These are phyloP conservation scores for Sycon ciliatum DNA, from an alignment of 37 sponge, comb jelly and placozoan genomes.

Conservation along the genomic window DNA sequence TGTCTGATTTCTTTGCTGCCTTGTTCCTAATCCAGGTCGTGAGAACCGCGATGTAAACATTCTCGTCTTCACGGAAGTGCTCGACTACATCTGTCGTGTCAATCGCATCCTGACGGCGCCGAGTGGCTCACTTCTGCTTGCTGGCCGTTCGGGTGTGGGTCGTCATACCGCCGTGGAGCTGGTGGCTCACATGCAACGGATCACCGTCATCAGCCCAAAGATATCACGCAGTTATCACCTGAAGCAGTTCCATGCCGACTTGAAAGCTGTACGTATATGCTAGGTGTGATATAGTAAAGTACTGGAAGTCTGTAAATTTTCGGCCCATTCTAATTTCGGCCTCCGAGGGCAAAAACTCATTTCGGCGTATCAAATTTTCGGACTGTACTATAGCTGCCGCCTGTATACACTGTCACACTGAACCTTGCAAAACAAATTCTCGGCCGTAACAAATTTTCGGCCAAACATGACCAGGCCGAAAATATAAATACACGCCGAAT, in stretches of 20 bases:
- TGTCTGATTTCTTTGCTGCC: background rate
- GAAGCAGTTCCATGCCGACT: slow-evolving; percentile 83
- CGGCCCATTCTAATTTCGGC: background rate
- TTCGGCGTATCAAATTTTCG: background rate
- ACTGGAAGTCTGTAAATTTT: background rate
- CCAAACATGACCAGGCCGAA: too few species aligned
- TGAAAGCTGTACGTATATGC: slow-evolving; percentile 47
- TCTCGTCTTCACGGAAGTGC: slow-evolving; percentile 73
- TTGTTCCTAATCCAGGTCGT: slow-evolving; percentile 13
- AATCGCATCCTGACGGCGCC: slow-evolving; percentile 83
- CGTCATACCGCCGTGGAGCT: slow-evolving; percentile 71
- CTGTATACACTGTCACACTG: too few species aligned
- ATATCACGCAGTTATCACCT: slow-evolving; percentile 66
- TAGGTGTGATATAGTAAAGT: background rate
- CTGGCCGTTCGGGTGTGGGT: slow-evolving; percentile 91
- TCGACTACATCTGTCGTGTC: slow-evolving; percentile 67
- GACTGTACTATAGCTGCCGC: too few species aligned
- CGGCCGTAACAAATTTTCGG: too few species aligned
- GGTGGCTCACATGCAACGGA: slow-evolving; percentile 67
- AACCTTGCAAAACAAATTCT: too few species aligned
- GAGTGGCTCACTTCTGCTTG: slow-evolving; percentile 81
- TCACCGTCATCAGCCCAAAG: slow-evolving; percentile 66
- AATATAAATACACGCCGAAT: too few species aligned
- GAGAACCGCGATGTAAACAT: slow-evolving; percentile 56
- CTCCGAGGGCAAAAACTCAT: background rate